Base-by-base conservation (phyloP, 2,113 vertebrate species). In the Scomber colias region DNA sequence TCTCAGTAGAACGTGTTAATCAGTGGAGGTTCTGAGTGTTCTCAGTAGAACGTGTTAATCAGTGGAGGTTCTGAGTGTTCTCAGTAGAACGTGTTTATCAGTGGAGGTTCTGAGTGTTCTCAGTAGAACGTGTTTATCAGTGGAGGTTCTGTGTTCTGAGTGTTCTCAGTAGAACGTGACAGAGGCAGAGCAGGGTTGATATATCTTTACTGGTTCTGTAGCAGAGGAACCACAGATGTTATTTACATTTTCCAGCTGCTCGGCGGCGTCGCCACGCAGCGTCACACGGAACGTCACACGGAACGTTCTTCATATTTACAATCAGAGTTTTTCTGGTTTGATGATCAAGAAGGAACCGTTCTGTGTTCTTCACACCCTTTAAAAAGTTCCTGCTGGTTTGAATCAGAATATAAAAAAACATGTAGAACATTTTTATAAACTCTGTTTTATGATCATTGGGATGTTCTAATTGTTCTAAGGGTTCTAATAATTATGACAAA, bases 241-340 rank as follows among this genome's bases (percentile, higher is more conserved):
- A 90, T 88, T 91, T 92, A 92, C 91, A 92, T 76, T 81, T 73
- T 83, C 81, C 84, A 79, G 66, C 81, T 68, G 57, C 24, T 40
- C 7, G 14, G 46, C 21, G 1, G 60, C 9, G 17, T 30, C 55
- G 3, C 67, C 35, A 3, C 67, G 31, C 70, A 50, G 35, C 35
- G 35, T 40, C 35, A 40, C 7, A 40, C 48, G 7, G 9, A 11
- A 8, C 3, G 1, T 44, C 3, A 15, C 21, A 21, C 21, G 21
- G 21, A 21, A 21, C 21, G 24, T 27, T 27, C 14, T 48, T 40
- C 14, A 17, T 31, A 46, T 76, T 64, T 30, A 64, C 44, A 45
- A 35, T 3, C 13, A 49, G 31, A 40, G 35, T 35, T 35, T 35
- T 35, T 35, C 6, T 35, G 35, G 5, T 30, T 5, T 8, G 64